phyloP scores from a whole-genome alignment of 2,797 vertebrate genomes.

The Aplochiton taeniatus region DNA sequence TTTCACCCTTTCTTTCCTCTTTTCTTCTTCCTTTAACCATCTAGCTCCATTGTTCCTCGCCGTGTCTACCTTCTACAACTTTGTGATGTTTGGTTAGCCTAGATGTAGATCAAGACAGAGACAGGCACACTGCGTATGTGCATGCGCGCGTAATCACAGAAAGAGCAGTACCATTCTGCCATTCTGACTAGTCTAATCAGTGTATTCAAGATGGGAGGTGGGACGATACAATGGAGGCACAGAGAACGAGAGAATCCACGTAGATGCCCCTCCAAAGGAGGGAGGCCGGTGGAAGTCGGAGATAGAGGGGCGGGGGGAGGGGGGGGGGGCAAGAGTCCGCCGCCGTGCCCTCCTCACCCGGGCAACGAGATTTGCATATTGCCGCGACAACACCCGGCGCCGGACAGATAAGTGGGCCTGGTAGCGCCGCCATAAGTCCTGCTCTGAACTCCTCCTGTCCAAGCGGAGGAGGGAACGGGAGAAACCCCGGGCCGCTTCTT shows the following conservation, averaged over 20 bases:
- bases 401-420: slow-evolving; percentile 12
- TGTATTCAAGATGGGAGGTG: no score
- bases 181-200: no score
- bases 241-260: no score
- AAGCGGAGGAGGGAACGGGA: slow-evolving; percentile 4
- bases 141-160: no score
- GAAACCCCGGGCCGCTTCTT: slow-evolving; percentile 11
- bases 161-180: no score
- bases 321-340: slow-evolving; percentile 16
- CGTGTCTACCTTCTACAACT: slow-evolving; percentile 9
- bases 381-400: neutral
- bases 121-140: no score
- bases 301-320: slow-evolving; percentile 1
- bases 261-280: no score
- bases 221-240: no score
- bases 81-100: no score
- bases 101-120: no score
- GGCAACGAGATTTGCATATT: slow-evolving; percentile 24
- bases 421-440: slow-evolving; percentile 35
- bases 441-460: slow-evolving; percentile 4
- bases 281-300: slow-evolving; percentile 8
- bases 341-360: neutral
- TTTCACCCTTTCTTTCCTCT: neutral
- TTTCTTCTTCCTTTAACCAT: slow-evolving; percentile 4
- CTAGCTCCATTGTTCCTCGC: no score